phyloP scores from a whole-genome alignment of 2,113 vertebrate species.

The Aphyosemion australe region DNA sequence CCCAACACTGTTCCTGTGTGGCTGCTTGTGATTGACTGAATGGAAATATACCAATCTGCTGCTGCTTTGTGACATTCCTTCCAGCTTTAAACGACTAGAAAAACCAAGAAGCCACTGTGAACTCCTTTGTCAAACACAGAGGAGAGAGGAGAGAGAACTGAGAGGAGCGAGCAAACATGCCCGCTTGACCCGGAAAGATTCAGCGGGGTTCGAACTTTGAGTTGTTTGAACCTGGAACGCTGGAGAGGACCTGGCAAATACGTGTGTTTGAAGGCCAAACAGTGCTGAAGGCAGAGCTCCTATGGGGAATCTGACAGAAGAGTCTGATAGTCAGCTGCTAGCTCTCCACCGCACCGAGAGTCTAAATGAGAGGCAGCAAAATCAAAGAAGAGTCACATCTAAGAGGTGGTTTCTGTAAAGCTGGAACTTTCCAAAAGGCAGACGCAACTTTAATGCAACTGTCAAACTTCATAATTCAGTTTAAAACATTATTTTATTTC shows the following conservation, averaged over 20 bases:
- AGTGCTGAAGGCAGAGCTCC: conserved; percentile 68
- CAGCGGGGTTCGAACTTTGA: conserved; percentile 36
- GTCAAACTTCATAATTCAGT: conserved; percentile 33
- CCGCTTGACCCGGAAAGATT: conserved; percentile 75
- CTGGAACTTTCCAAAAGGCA: background rate
- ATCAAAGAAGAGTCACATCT: conserved; percentile 41
- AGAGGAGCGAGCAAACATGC: conserved; percentile 61
- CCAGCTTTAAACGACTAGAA: conserved; percentile 35
- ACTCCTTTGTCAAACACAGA: conserved; percentile 59
- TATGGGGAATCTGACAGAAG: conserved; percentile 79
- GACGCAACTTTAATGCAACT: too few relatives aligned
- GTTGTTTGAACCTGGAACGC: conserved; percentile 60
- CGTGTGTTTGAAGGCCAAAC: conserved; percentile 77
- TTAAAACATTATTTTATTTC: conserved; percentile 39
- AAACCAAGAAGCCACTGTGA: conserved; percentile 45
- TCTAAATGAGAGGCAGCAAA: conserved; percentile 63
- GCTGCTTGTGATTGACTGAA: conserved; percentile 28
- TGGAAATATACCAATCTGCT: conserved; percentile 40
- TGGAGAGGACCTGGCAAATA: conserved; percentile 65
- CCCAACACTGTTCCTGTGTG: conserved; percentile 11
- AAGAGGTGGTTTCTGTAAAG: conserved; percentile 10
- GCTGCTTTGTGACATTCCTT: conserved; percentile 49
- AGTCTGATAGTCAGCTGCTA: conserved; percentile 61
- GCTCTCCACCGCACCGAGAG: conserved; percentile 30
- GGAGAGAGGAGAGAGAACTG: conserved; percentile 18